Evolutionary conservation across 2,113 vertebrate species (phyloP).

Genomic region (Helogale parvula): DNA sequence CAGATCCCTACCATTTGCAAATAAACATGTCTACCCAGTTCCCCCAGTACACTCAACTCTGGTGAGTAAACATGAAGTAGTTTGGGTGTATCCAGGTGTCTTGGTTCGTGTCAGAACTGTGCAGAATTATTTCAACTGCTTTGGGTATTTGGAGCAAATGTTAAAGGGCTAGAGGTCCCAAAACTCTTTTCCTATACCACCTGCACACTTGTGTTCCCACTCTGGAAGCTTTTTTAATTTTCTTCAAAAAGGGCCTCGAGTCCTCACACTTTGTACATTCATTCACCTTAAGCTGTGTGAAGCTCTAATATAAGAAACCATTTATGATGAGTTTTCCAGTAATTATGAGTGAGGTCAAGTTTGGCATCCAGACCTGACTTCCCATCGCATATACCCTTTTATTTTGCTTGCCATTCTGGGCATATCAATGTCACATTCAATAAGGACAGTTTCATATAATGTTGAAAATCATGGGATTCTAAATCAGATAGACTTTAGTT

Average conservation of each 20-base stretch:
- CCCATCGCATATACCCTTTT: neutral
- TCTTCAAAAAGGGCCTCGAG: neutral
- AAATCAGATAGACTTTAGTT: neutral
- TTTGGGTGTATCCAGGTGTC: neutral
- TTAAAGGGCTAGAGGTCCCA: neutral
- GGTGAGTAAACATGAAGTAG: neutral
- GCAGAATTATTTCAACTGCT: neutral
- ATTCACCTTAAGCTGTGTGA: neutral
- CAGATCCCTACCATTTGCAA: neutral
- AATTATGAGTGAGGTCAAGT: neutral
- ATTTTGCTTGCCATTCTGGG: neutral
- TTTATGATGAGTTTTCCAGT: neutral
- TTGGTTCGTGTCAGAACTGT: neutral
- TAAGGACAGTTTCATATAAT: neutral
- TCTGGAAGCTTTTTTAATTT: neutral
- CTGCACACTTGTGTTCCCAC: neutral
- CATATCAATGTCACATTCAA: neutral
- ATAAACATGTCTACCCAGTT: neutral
- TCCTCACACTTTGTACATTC: neutral
- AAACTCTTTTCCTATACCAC: neutral
- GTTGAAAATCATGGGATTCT: neutral
- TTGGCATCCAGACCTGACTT: neutral
- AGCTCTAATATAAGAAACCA: neutral
- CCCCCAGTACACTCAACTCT: neutral
- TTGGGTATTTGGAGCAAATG: neutral